phyloP scores from a whole-genome alignment of 1,140 invertebrate species.

The Zophobas morio region DNA sequence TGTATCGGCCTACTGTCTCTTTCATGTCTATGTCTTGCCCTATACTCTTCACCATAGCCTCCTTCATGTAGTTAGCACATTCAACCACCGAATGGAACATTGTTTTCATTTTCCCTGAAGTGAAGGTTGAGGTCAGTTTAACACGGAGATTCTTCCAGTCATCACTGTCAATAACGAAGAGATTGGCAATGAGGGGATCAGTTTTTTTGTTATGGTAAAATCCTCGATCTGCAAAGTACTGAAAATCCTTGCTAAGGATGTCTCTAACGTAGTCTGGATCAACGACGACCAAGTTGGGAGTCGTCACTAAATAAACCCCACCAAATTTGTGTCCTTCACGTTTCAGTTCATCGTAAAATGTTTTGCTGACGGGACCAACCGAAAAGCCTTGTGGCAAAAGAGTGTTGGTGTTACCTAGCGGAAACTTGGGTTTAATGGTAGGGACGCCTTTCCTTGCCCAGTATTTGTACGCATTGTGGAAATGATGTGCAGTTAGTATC shows the following conservation, averaged over 20 bases:
- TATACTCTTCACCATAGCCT: constrained; percentile 62
- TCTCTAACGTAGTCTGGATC: constrained; percentile 70
- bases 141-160: constrained; percentile 69
- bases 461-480: constrained; percentile 51
- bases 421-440: constrained; percentile 51
- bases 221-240: constrained; percentile 68
- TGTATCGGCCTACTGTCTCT: not conserved
- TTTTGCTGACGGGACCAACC: constrained; percentile 49
- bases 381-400: constrained; percentile 29
- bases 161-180: constrained; percentile 67
- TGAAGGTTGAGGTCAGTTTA: constrained; percentile 70
- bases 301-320: constrained; percentile 50
- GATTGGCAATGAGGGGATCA: constrained; percentile 68
- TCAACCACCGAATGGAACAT: constrained; percentile 65
- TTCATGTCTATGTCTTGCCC: constrained; percentile 15
- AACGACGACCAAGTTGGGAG: constrained; percentile 57
- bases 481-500: constrained; percentile 13
- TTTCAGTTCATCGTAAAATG: constrained; percentile 58
- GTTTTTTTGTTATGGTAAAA: constrained; percentile 66
- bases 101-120: constrained; percentile 69
- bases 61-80: constrained; percentile 62
- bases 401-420: constrained; percentile 41
- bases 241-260: constrained; percentile 70
- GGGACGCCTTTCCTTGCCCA: constrained; percentile 51
- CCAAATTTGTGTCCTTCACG: constrained; percentile 55